phyloP scores from a whole-genome alignment of 2,888 invertebrate genomes.

The Drosophila nigricruria region DNA sequence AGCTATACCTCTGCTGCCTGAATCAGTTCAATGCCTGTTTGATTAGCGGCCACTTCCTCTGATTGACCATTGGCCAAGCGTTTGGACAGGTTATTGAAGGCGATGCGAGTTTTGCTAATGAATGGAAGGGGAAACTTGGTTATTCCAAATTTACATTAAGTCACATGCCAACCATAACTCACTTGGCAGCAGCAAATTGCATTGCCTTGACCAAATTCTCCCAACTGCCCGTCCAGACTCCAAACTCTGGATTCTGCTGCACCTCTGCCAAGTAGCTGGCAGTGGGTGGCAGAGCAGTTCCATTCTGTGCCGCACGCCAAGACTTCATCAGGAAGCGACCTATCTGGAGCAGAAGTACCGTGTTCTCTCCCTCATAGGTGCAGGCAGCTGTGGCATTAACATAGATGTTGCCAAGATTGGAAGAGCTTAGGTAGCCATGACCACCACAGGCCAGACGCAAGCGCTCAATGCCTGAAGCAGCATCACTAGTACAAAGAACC shows the following conservation, averaged over 20 bases:
- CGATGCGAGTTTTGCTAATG: constrained; percentile 89
- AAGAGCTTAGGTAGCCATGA: constrained; percentile 95
- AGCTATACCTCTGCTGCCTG: constrained; percentile 91
- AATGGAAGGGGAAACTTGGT: neutral
- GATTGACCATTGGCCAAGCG: constrained; percentile 88
- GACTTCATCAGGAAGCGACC: constrained; percentile 93
- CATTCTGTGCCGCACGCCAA: constrained; percentile 89
- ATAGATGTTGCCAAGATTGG: constrained; percentile 93
- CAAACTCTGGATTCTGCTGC: constrained; percentile 59
- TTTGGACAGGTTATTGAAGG: constrained; percentile 89
- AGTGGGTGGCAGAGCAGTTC: constrained; percentile 88
- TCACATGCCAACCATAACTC: constrained; percentile 35
- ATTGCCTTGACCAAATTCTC: constrained; percentile 85
- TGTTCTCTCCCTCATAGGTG: constrained; percentile 99
- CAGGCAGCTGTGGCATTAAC: constrained; percentile 92
- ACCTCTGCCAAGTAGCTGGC: constrained; percentile 88
- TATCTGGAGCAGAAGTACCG: constrained; percentile 95
- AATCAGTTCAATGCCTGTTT: constrained; percentile 92
- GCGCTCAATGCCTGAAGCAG: constrained; percentile 90
- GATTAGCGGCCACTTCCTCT: constrained; percentile 94
- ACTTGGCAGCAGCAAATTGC: constrained; percentile 86
- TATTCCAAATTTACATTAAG: neutral
- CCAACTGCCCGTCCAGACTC: constrained; percentile 80
- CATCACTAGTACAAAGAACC: constrained; percentile 91
- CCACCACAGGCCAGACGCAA: constrained; percentile 96